Base-by-base conservation (phyloP, 2,888 invertebrate species). In the Blera fallax region DNA sequence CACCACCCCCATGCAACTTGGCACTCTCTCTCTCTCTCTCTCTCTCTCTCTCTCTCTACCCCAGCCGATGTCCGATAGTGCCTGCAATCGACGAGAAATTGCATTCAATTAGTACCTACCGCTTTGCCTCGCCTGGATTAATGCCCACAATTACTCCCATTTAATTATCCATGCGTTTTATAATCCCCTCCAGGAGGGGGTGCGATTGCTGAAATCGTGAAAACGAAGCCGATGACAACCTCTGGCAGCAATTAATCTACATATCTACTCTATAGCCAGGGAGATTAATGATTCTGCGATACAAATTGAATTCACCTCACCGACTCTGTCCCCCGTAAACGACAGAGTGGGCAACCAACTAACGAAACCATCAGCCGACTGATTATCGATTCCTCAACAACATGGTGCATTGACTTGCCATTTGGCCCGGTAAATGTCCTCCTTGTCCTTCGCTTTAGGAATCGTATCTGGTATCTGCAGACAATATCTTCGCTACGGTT, bases 161-260 rank as follows among this genome's bases (percentile, higher is more conserved):
- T 72, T 65, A 72, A 78, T 78, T 83, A 78, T 78, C 70, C 70
- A 67, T 79, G 79, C 79, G 73, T 83, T 83, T 80, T 65, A 80
- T 65, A 58, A 67, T 58, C 18, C 45, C 5, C 40, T 37, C n/a
- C 24, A 7, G 18, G 11, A 6, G 18, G 10, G 21, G 3, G 7
- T 24, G 0, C 24, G 11, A 1, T n/a, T 32, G 34, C 34, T 56
- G 24, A 34, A 48, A 34, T 62, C 45, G 14, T 18, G 52, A 56
- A 34, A 24, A 27, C 52, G 18, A 58, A 70, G 29, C 40, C 65
- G 81, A 65, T 85, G 85, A 85, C 70, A 85, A 76, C 65, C 70
- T 43, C 65, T 85, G 76, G 70, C 81, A 85, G 80, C 85, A 85
- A 85, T 85, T 76, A 85, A 85, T 80, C 80, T 74, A 69, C 81